Base-by-base conservation (phyloP, 37 sponge, comb jelly and placozoan genomes). In the Hexactinellida sp. region DNA sequence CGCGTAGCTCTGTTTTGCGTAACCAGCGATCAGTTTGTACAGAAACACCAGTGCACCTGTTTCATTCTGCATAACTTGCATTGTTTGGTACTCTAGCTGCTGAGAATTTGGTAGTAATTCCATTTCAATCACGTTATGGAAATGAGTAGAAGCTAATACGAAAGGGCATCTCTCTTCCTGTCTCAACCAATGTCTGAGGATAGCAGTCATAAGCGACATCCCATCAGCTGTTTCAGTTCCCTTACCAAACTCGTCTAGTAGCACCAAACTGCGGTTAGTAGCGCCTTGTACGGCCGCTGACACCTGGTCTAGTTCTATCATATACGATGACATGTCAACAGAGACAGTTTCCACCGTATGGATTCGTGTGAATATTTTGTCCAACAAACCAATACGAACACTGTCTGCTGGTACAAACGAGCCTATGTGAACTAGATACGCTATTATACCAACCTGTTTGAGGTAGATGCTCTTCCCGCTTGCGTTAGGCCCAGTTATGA, bases 401-500 rank as follows among this genome's bases (percentile, higher is more conserved):
- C 55, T 54, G 35, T 92, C 90, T 21, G 99, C 99, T 16, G 99
- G 99, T 21, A 98, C 94, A 87, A 94, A 94, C 52, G 94, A 88
- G 9, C 99, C 99, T 55, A 98, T 90, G 85, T 98, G 99, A 10
- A 94, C 99, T 86, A 98, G 84, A 85, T 92, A 98, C 39, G 93
- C 93, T 38, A 98, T 95, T 55, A 98, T 87, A 38, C 91, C 99
- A 85, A 92, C 91, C 97, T 98, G 99, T 82, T 95, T 98, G 71
- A 98, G 91, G 84, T 96, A 95, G 54, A 98, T 94, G 87, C 99
- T 98, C 90, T 98, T 98, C 24, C 99, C 99, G 89, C 96, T 96
- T 10, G 99, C 96, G 83, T 98, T 98, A 54, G 99, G 96, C 19
- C 99, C 99, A 36, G 99, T 96, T 38, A 98, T 88, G 5, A 98